Evolutionary conservation across 2,113 vertebrate genomes (phyloP).

Genomic region (Archocentrus centrarchus): DNA sequence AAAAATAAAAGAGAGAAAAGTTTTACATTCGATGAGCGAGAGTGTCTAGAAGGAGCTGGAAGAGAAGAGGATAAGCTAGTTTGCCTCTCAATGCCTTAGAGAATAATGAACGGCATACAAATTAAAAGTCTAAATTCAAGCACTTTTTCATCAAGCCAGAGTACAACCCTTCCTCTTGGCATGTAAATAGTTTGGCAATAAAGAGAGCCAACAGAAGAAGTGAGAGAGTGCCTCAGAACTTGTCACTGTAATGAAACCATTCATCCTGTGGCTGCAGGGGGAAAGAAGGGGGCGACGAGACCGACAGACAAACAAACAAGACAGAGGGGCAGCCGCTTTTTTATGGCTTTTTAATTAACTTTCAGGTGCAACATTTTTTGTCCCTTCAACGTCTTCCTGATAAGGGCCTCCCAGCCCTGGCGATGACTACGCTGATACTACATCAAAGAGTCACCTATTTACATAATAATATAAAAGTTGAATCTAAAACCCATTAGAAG

Average conservation of each 20-base stretch:
- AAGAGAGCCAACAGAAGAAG: slow-evolving; percentile 61
- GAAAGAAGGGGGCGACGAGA: slow-evolving; percentile 1
- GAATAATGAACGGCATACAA: slow-evolving; percentile 67
- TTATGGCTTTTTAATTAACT: slow-evolving; percentile 76
- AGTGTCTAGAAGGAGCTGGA: slow-evolving; percentile 3
- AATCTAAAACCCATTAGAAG: slow-evolving; percentile 71
- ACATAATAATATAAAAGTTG: slow-evolving; percentile 73
- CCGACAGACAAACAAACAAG: slow-evolving; percentile 65
- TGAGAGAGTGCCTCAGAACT: slow-evolving; percentile 63
- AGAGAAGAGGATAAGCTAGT: slow-evolving; percentile 42
- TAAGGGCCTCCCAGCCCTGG: slow-evolving; percentile 57
- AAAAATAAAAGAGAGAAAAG: slow-evolving; percentile 27
- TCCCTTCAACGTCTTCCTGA: slow-evolving; percentile 45
- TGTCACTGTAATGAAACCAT: slow-evolving; percentile 79
- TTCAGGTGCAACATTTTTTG: slow-evolving; percentile 60
- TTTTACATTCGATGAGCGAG: slow-evolving; percentile 7
- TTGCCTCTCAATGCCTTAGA: slow-evolving; percentile 47
- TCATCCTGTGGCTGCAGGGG: slow-evolving; percentile 64
- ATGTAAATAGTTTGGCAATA: slow-evolving; percentile 74
- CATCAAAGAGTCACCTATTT: slow-evolving; percentile 71
- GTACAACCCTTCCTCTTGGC: slow-evolving; percentile 60
- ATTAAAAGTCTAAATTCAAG: slow-evolving; percentile 75
- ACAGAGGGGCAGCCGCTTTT: slow-evolving; percentile 41
- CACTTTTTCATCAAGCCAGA: slow-evolving; percentile 64
- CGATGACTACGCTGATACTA: slow-evolving; percentile 53